Base-by-base conservation (phyloP, 1,140 invertebrate genomes). In the Drosophila arawakana region DNA sequence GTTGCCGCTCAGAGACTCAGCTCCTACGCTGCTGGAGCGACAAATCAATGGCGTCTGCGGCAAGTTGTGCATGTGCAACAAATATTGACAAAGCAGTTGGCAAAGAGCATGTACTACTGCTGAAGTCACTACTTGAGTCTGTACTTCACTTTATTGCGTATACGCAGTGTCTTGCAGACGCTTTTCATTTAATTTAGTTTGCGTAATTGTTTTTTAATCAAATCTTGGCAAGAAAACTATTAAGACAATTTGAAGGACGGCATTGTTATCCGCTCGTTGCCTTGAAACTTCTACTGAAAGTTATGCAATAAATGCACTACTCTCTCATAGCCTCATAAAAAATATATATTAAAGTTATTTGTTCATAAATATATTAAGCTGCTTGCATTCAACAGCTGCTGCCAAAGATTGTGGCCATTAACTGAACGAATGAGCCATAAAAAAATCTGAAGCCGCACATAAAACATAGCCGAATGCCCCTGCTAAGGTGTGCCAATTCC, bases 21-120 rank as follows among this genome's bases (percentile, higher is more conserved):
- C 2, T 13, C 11, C 11, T 15, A 3, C 6, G 25, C 30, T 5
- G 7, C 46, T 13, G 2, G 25, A 30, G 6, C 25, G 6, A 82
- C 79, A 83, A 88, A 83, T 86, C 83, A 86, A 83, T 86, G 83
- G 80, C 77, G 69, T 66, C 67, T 70, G 62, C 72, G 50, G 63
- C 58, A 54, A 37, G 46, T 61, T 50, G 60, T 25, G 46, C 60
- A 67, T 41, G 46, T 58, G 61, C 69, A 65, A 39, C 66, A 74
- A 74, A 74, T 74, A 73, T 73, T 73, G 71, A 73, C 52, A 58
- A n/a, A 70, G 37, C 43, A 43, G 50, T 5, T 11, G 5, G 18
- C n/a, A 59, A 34, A 18, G 30, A 25, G 34, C n/a, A 34, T 15
- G 13, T 18, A 7, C 34, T 10, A 43, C 21, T 18, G 1, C 25